Base-by-base conservation (phyloP, 2,888 invertebrate species). In the Nasonia oneida region DNA sequence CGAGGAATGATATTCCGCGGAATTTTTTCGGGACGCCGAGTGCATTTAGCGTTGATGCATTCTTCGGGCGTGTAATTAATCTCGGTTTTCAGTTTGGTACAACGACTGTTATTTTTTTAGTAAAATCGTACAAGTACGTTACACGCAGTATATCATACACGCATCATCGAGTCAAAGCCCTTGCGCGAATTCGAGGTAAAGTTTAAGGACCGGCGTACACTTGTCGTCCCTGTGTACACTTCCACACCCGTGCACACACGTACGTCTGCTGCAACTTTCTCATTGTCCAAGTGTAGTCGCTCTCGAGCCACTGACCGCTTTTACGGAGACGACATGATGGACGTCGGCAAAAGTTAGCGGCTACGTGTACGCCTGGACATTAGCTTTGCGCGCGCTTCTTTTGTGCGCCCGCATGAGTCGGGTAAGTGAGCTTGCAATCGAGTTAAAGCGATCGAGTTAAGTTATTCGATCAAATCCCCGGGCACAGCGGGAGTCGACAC, bases 371-470 rank as follows among this genome's bases (percentile, higher is more conserved):
- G 61, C 67, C 5, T 4, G 29, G 14, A 29, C 67, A 67, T 67
- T 42, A 23, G 76, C 76, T 12, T n/a, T 14, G n/a, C 78, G 29
- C 47, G n/a, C 67, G 29, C 47, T 79, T 50, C 78, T 67, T 77
- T 77, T 77, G 77, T 61, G 23, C 5, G 42, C 57, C 23, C 4
- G 37, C 37, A 10, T 39, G 71, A n/a, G 74, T 18, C 75, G 47
- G 39, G 47, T 83, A 82, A 76, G 76, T n/a, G 76, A 82, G 70
- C 23, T 71, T 33, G 75, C 79, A 86, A 86, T 86, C 80, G 83
- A 86, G 83, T 83, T 83, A 80, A 78, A 80, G n/a, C 83, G 80
- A 86, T 86, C 83, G 86, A 86, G 82, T 82, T 79, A 82, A 85
- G 83, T 75, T 61, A 61, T 70, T 61, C 78, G 82, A 85, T 81